A percentile compares a stretch with the other conserved stretches of the same genome.
phyloP scores from a whole-genome alignment of 1,140 invertebrate species.

The Penaeus japonicus region DNA sequence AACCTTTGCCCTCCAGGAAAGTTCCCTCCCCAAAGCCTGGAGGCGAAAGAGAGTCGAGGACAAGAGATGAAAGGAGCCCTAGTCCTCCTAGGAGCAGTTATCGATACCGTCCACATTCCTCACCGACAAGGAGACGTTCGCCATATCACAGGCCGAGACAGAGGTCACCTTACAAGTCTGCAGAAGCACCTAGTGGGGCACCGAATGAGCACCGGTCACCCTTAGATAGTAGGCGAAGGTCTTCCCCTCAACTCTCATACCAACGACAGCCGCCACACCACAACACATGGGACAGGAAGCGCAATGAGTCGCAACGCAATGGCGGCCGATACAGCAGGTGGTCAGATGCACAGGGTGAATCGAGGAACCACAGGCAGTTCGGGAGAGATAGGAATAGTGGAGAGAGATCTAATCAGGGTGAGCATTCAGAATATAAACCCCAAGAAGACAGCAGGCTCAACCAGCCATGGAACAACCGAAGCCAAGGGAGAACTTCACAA shows the following conservation, averaged over 20 bases:
- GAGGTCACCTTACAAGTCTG: not conserved
- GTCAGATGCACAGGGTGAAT: no score
- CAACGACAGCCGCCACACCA: not conserved
- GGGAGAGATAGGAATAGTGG: no score
- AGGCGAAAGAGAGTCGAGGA: not conserved
- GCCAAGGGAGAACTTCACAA: no score
- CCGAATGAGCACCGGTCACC: slow-evolving; percentile 6
- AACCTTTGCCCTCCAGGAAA: slow-evolving; percentile 30
- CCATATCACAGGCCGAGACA: not conserved
- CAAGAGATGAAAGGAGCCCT: not conserved
- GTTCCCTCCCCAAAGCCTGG: not conserved
- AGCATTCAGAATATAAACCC: no score
- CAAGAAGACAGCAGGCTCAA: no score
- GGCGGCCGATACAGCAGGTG: not conserved
- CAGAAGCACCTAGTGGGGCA: not conserved
- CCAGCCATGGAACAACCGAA: no score
- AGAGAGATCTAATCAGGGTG: no score
- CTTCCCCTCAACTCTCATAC: slow-evolving; percentile 23
- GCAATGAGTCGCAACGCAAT: not conserved
- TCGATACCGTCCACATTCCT: not conserved
- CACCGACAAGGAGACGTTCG: not conserved
- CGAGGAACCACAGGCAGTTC: no score
- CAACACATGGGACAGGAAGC: slow-evolving; percentile 2
- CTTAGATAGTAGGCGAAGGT: slow-evolving; percentile 33
- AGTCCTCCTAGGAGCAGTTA: not conserved